A percentile compares a stretch with the other conserved stretches of the same genome.
These are phyloP conservation scores for Ondatra zibethicus DNA, from an alignment of 2,113 vertebrate genomes.

Conservation along the genomic window DNA sequence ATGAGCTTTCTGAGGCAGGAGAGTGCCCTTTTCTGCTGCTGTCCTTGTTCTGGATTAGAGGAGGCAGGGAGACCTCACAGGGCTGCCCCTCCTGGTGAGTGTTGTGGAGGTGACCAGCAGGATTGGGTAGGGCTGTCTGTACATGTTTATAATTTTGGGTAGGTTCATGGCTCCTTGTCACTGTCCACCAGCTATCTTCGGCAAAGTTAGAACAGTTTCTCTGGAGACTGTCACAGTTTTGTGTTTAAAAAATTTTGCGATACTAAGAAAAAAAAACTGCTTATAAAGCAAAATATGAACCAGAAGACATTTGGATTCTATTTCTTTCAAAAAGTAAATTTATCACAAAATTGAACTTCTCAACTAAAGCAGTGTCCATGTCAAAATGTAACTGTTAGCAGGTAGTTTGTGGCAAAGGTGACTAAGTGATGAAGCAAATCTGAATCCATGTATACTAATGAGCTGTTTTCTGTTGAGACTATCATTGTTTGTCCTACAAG, in stretches of 20 bases:
- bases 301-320: constrained; percentile 66
- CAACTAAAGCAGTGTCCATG: constrained; percentile 52
- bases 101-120: background rate
- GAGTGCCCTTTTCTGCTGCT: background rate
- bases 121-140: constrained; percentile 56
- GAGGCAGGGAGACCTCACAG: constrained; percentile 2
- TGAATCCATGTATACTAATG: constrained; percentile 83
- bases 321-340: constrained; percentile 49
- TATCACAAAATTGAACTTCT: constrained; percentile 64
- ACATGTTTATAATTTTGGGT: constrained; percentile 44
- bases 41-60: background rate
- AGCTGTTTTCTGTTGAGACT: constrained; percentile 87
- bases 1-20: constrained; percentile 40
- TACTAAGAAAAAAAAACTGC: constrained; percentile 60
- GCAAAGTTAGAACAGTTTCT: constrained; percentile 72
- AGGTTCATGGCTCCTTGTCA: constrained; percentile 75
- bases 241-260: constrained; percentile 19
- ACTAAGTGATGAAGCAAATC: constrained; percentile 75
- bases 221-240: constrained; percentile 47
- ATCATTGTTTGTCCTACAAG: constrained; percentile 87
- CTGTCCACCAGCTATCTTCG: constrained; percentile 74
- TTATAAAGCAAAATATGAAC: constrained; percentile 50
- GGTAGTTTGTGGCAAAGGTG: constrained; percentile 81
- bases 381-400: constrained; percentile 72
- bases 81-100: background rate